These are phyloP conservation scores for Pionites leucogaster DNA, from an alignment of 2,113 vertebrate species.

Conservation along the genomic window DNA sequence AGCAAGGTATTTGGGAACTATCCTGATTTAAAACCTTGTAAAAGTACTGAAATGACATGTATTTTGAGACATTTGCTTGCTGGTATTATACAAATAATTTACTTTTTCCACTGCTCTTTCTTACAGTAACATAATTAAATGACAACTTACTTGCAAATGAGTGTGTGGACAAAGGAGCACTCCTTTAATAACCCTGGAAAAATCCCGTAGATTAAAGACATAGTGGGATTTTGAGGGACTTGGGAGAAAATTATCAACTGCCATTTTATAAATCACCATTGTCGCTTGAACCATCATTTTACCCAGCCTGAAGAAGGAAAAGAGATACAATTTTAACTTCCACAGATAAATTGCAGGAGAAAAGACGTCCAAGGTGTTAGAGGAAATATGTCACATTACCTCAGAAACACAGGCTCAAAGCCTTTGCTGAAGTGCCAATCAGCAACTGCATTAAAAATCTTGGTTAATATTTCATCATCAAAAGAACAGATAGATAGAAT, in stretches of 20 bases:
- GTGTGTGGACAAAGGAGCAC: conserved; percentile 87
- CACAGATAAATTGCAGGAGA: not conserved
- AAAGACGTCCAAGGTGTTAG: not conserved
- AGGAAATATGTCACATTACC: conserved; percentile 66
- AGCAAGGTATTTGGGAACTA: not conserved
- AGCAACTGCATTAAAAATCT: conserved; percentile 87
- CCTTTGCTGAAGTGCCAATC: conserved; percentile 92
- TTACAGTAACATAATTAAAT: not conserved
- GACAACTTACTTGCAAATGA: conserved; percentile 83
- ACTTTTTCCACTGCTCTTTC: not conserved
- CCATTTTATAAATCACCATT: conserved; percentile 83
- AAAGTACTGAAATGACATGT: not conserved
- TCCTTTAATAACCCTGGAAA: conserved; percentile 88
- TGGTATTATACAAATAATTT: not conserved
- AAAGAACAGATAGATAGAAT: conserved; percentile 86
- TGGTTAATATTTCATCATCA: conserved; percentile 85
- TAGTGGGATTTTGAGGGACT: conserved; percentile 96
- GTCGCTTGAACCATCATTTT: conserved; percentile 89
- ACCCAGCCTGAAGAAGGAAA: conserved; percentile 77
- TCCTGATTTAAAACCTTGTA: not conserved
- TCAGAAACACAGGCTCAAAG: conserved; percentile 83
- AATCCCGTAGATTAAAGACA: conserved; percentile 92
- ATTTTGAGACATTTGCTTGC: not conserved
- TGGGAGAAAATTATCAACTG: conserved; percentile 87
- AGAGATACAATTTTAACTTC: not conserved